Base-by-base conservation (phyloP, 2,888 invertebrate species). In the Blastobasis adustella region DNA sequence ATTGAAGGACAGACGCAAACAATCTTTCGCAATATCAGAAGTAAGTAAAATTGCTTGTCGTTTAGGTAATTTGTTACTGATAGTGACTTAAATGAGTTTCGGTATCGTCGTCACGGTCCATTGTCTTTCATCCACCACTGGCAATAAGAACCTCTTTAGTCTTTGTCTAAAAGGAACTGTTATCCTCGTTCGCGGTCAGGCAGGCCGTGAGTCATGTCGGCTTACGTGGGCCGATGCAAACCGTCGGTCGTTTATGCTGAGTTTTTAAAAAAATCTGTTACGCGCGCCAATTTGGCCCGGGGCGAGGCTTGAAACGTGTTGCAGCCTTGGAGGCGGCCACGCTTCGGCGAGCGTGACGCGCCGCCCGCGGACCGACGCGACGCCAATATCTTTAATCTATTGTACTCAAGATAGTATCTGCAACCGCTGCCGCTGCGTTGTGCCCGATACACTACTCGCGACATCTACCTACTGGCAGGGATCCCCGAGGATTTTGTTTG, bases 301-400 rank as follows among this genome's bases (percentile, higher is more conserved):
- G 72, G 59, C 64, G 62, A 69, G 67, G 69, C 67, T 62, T 72
- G 63, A 74, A 78, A 82, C 71, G 80, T 71, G 76, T 75, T 78
- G 72, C 73, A 82, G 76, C 87, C 86, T 86, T 86, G 84, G 78
- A 78, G 76, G 79, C 71, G 71, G 74, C 64, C 73, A 82, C 73
- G 87, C 83, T 85, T 62, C 63, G 77, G 58, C 66, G 73, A 82
- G 83, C 86, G 66, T 83, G 82, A 82, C 84, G 75, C 67, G 69
- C 68, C 76, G 67, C 67, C 68, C 52, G 39, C 68, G 63, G 49
- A 39, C 67, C 64, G 64, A 66, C 69, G 71, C 71, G 68, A 55
- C 71, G 71, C 72, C 78, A 71, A 80, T 82, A 77, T 75, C 80
- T 82, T 74, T 67, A 74, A 79, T 74, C 77, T 73, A 69, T 74